Evolutionary conservation across 2,888 invertebrate genomes (phyloP).

Genomic region (Caenorhabditis uteleia): DNA sequence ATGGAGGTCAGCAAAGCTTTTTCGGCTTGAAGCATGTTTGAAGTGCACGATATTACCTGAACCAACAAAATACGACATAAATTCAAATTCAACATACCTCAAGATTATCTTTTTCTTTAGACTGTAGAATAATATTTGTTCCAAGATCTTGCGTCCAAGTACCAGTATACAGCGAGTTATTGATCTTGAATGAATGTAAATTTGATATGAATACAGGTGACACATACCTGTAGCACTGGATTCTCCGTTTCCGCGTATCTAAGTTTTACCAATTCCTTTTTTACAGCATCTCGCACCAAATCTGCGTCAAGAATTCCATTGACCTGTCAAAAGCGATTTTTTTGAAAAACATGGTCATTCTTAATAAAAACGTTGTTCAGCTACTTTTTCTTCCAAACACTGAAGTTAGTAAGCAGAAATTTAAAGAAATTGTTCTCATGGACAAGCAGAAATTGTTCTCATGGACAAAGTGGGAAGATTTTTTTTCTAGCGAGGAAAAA

Average conservation of each 20-base stretch:
- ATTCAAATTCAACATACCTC: too few relatives aligned
- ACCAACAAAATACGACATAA: slow-evolving; percentile 6
- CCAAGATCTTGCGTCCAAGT: slow-evolving; percentile 56
- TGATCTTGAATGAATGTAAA: slow-evolving; percentile 34
- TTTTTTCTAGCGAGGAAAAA: too few relatives aligned
- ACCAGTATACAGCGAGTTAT: slow-evolving; percentile 56
- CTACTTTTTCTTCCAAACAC: not conserved
- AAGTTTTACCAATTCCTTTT: slow-evolving; percentile 33
- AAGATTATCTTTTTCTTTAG: slow-evolving; percentile 30
- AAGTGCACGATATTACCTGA: slow-evolving; percentile 46
- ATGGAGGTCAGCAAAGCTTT: slow-evolving; percentile 48
- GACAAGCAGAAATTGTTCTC: too few relatives aligned
- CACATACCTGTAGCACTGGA: slow-evolving; percentile 55
- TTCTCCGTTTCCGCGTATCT: slow-evolving; percentile 38
- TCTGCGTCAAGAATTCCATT: slow-evolving; percentile 62
- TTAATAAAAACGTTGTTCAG: too few relatives aligned
- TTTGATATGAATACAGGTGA: not conserved
- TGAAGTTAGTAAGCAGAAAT: not conserved
- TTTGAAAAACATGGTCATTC: slow-evolving; percentile 1
- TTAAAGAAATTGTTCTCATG: too few relatives aligned
- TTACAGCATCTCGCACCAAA: slow-evolving; percentile 46
- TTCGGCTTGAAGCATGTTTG: slow-evolving; percentile 46
- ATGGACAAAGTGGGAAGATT: too few relatives aligned
- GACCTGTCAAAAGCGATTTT: slow-evolving; percentile 23
- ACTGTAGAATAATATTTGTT: slow-evolving; percentile 54